phyloP scores from a whole-genome alignment of 2,797 vertebrate genomes.

The Ibycter americanus region DNA sequence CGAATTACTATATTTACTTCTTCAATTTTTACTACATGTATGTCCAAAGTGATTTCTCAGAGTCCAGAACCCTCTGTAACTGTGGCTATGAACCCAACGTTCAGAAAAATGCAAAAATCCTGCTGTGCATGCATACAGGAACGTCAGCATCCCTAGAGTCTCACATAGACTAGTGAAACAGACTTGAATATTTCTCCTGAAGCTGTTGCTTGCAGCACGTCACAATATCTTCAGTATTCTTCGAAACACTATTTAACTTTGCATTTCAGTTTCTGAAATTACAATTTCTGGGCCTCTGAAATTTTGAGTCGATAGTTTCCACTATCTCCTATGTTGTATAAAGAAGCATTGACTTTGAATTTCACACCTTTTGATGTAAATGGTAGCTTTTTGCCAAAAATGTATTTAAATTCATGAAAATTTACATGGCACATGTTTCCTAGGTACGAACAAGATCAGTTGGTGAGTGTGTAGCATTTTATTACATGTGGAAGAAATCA shows the following conservation, averaged over 20 bases:
- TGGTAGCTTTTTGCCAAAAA: background rate
- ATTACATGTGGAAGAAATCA: conserved; percentile 99
- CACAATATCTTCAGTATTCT: background rate
- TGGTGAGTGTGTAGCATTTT: conserved; percentile 98
- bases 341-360: background rate
- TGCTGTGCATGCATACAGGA: fast-evolving
- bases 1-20: background rate
- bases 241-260: background rate
- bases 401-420: background rate
- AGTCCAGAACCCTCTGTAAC: background rate
- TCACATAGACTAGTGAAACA: background rate
- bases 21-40: background rate
- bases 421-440: conserved; percentile 1
- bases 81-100: background rate
- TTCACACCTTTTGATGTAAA: background rate
- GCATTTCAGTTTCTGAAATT: background rate
- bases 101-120: background rate
- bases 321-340: background rate
- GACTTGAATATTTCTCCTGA: background rate
- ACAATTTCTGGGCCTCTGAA: background rate
- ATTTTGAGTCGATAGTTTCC: background rate
- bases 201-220: background rate
- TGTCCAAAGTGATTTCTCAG: background rate
- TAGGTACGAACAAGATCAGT: conserved; percentile 96
- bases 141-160: background rate